phyloP scores from a whole-genome alignment of 2,113 vertebrate genomes.

The Machaerirhynchus nigripectus region DNA sequence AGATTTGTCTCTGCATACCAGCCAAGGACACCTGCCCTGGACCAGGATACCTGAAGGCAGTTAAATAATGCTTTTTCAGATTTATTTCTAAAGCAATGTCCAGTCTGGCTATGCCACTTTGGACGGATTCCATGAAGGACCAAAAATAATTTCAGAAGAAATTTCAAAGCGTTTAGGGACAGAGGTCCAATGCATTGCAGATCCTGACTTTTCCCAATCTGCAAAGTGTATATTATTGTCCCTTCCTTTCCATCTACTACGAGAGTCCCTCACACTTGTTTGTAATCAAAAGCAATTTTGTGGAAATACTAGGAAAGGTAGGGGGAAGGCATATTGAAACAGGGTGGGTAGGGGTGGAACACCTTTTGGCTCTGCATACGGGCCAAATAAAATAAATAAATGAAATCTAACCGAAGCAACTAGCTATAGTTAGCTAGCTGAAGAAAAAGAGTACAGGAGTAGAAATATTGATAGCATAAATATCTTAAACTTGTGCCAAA shows the following conservation, averaged over 20 bases:
- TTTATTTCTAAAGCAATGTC: not conserved
- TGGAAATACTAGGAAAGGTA: not conserved
- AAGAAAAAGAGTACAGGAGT: not conserved
- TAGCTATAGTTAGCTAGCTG: not conserved
- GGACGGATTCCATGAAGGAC: not conserved
- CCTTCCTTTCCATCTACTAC: not conserved
- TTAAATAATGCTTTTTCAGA: not conserved
- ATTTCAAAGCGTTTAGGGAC: not conserved
- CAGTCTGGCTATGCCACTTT: not conserved
- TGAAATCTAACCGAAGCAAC: not conserved
- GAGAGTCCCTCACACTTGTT: not conserved
- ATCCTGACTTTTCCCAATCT: not conserved
- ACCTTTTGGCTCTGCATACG: not conserved
- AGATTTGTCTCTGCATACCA: not conserved
- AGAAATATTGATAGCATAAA: not conserved
- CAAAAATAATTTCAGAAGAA: not conserved
- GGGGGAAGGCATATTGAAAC: not conserved
- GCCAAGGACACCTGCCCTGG: not conserved
- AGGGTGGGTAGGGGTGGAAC: fast-evolving
- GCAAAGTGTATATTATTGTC: no score
- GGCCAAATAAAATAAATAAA: not conserved
- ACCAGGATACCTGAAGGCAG: not conserved
- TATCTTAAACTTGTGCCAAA: not conserved
- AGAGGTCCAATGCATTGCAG: not conserved
- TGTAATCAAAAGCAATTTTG: not conserved